Conservation (phyloP, 1,140 invertebrate species). For the Anagrus nilaparvatae region DNA sequence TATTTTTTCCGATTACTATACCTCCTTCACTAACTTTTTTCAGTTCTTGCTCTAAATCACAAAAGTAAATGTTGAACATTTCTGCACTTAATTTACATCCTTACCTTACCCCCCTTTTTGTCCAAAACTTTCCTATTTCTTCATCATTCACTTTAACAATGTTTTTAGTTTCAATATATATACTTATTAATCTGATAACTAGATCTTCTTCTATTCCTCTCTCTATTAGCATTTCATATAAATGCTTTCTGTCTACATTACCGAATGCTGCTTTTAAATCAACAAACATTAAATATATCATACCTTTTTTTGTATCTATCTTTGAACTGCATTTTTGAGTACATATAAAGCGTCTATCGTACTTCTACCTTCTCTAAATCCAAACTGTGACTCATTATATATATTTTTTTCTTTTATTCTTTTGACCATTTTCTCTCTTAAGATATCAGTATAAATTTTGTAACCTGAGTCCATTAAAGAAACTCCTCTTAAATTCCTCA, state of each 20-base stretch:
- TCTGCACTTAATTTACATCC: conserved; percentile 11
- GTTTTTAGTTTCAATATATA: conserved; percentile 12
- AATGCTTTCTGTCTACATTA: background rate
- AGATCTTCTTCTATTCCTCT: background rate
- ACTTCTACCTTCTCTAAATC: conserved; percentile 8
- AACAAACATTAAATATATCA: conserved; percentile 1
- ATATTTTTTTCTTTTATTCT: background rate
- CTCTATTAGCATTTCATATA: conserved; percentile 1
- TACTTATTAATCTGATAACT: conserved; percentile 2
- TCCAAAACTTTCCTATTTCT: conserved; percentile 9
- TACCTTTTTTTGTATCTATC: background rate
- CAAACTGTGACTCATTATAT: conserved; percentile 4
- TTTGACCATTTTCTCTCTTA: conserved; percentile 6
- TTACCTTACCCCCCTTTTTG: conserved; percentile 12
- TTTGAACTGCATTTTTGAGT: conserved; percentile 7
- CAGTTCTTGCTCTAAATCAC: conserved; percentile 3
- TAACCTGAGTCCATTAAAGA: conserved; percentile 2
- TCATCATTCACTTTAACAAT: conserved; percentile 12
- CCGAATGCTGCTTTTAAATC: conserved; percentile 11
- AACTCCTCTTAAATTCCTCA: conserved; percentile 12
- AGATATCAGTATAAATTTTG: conserved; percentile 6
- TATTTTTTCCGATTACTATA: conserved; percentile 1
- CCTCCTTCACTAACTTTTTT: conserved; percentile 8
- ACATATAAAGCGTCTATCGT: conserved; percentile 12
- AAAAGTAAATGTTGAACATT: conserved; percentile 13